phyloP scores from a whole-genome alignment of 2,797 vertebrate genomes.

The Chaetodon trifasciatus region DNA sequence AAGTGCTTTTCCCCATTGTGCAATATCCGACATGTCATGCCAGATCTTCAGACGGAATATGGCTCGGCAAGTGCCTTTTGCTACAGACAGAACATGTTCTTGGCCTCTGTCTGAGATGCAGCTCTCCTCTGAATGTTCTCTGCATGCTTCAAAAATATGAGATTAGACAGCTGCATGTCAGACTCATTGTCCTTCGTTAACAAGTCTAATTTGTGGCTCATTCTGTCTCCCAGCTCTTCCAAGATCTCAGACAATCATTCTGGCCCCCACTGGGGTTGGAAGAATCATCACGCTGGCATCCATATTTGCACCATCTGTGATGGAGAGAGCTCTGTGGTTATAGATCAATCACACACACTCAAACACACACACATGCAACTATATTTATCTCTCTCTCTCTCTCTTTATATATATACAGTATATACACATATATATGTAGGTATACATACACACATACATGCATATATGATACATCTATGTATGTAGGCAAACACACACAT shows the following conservation, averaged over 20 bases:
- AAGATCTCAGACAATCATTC: constrained; percentile 82
- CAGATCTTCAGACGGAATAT: constrained; percentile 65
- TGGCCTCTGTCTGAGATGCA: constrained; percentile 58
- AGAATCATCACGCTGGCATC: constrained; percentile 81
- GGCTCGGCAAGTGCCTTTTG: constrained; percentile 60
- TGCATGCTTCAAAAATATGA: constrained; percentile 75
- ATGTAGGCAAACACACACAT: no score
- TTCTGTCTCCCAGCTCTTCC: constrained; percentile 79
- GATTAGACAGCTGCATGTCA: constrained; percentile 83
- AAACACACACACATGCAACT: neutral
- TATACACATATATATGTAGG: no score
- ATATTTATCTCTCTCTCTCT: neutral
- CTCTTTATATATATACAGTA: no score
- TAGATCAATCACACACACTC: constrained; percentile 58
- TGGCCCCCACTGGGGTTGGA: constrained; percentile 78
- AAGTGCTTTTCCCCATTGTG: constrained; percentile 58
- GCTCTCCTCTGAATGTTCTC: constrained; percentile 73
- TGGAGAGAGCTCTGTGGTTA: constrained; percentile 70
- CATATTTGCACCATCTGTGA: constrained; percentile 83
- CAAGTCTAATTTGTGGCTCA: constrained; percentile 83
- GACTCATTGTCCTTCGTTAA: constrained; percentile 83
- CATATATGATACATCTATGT: neutral
- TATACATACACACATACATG: constrained; percentile 4
- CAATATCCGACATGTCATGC: constrained; percentile 52
- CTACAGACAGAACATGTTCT: constrained; percentile 60